Conservation (phyloP, 2,888 invertebrate species). For the Sphecodes monilicornis region DNA sequence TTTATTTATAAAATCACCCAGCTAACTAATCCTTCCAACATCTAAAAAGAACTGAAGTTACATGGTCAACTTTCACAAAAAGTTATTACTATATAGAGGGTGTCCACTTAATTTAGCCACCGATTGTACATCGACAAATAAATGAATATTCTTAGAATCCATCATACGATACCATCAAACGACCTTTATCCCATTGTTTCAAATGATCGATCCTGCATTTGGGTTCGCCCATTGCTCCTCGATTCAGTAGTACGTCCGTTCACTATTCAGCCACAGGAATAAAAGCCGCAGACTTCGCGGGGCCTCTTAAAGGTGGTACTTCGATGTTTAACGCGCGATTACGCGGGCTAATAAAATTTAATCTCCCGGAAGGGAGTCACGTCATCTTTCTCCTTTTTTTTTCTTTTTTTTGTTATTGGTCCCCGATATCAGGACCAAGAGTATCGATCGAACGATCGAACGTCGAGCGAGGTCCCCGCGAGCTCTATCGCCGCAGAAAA, state of each 20-base stretch:
- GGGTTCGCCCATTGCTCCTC: neutral
- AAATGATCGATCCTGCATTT: neutral
- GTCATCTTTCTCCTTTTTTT: conserved; percentile 37
- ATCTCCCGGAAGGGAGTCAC: conserved; percentile 1
- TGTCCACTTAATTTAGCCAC: too few species aligned
- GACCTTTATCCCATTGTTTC: neutral
- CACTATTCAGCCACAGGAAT: neutral
- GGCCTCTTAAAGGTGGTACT: neutral
- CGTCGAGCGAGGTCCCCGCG: conserved; percentile 34
- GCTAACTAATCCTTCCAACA: too few species aligned
- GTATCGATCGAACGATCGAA: conserved; percentile 56
- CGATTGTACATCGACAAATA: too few species aligned
- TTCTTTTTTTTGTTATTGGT: conserved; percentile 11
- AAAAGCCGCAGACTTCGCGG: neutral
- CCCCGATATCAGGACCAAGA: conserved; percentile 42
- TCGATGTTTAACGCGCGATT: conserved; percentile 9
- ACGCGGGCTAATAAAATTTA: conserved; percentile 20
- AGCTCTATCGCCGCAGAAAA: conserved; percentile 32
- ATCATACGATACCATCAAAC: neutral
- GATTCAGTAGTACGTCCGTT: neutral
- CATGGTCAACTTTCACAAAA: too few species aligned
- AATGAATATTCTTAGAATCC: neutral
- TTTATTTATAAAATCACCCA: too few species aligned
- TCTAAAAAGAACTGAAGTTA: too few species aligned
- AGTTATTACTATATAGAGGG: too few species aligned